Conservation (phyloP, 2,113 vertebrate species). For the Coracopsis vasa region DNA sequence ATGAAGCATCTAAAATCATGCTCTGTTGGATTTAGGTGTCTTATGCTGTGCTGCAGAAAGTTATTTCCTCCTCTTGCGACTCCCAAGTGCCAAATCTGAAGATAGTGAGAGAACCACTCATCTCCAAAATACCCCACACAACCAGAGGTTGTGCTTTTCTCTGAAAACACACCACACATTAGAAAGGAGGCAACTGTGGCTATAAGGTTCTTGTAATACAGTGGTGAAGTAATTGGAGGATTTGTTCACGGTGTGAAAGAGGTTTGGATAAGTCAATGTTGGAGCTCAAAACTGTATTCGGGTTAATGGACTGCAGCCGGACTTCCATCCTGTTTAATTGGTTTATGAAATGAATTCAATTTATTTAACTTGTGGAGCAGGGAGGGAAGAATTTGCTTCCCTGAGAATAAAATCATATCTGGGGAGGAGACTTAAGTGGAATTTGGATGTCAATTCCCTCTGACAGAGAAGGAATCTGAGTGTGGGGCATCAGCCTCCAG, state of each 20-base stretch:
- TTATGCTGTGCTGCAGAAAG: not conserved
- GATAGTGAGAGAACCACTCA: not conserved
- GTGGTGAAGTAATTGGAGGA: not conserved
- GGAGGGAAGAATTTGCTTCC: not conserved
- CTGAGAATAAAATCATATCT: not conserved
- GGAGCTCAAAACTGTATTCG: not conserved
- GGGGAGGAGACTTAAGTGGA: fast-evolving
- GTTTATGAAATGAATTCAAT: not conserved
- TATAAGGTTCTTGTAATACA: not conserved
- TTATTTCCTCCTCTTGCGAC: not conserved
- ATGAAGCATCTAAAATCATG: not conserved
- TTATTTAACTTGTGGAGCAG: not conserved
- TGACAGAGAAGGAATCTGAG: not conserved
- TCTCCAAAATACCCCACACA: not conserved
- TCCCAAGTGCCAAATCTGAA: not conserved
- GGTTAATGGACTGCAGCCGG: not conserved
- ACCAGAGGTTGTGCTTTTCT: not conserved
- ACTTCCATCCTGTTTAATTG: not conserved
- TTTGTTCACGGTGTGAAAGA: not conserved
- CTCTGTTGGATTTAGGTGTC: not conserved
- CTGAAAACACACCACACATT: not conserved
- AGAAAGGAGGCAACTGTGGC: not conserved
- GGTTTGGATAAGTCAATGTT: not conserved
- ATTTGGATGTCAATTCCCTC: not conserved
- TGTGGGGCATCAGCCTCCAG: not conserved